Evolutionary conservation across 1,140 invertebrate genomes (phyloP), one percentile per base, ranked within the genome.

Genomic region (Ostrea edulis): DNA sequence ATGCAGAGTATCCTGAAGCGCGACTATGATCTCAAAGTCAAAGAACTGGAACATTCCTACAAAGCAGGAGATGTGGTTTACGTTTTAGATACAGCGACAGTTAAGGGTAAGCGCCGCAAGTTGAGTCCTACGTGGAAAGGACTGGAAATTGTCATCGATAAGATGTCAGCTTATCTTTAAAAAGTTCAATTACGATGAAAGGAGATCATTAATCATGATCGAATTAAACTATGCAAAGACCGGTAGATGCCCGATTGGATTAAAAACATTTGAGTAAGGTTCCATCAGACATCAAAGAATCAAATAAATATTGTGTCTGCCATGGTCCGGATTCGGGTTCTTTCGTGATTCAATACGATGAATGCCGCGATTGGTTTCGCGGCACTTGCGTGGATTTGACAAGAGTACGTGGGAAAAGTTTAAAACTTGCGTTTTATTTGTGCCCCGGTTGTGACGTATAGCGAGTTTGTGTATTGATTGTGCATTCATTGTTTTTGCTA

Each of bases 301-400:
- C 22, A 35, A 82, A 52, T 82, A 29, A 82, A n/a, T 84, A 54
- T 52, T 87, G 55, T 77, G 29, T 87, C 8, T 87, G 86, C 54
- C 5, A 71, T 51, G 65, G 82, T 51, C 58, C 62, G 2, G 86
- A 87, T 20, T 44, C n/a, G 22, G 86, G 86, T 54, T 25, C 52
- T 12, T 62, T 87, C n/a, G 84, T 87, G 86, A 87, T 87, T 51
- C 77, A 54, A 25, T 84, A 54, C 25, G 86, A 87, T 68, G 20
- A 52, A 11, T 87, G n/a, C n/a, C n/a, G n/a, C n/a, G n/a, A n/a
- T n/a, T n/a, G n/a, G n/a, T n/a, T n/a, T n/a, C n/a, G n/a, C 25
- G 35, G 62, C 12, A 4, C 77, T n/a, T 87, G 81, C 77, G 77
- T 82, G 20, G 12, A 20, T 14, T 44, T 87, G 7, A 82, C 53